Evolutionary conservation across 2,888 invertebrate species (phyloP).

Genomic region (Dendrolimus pini): DNA sequence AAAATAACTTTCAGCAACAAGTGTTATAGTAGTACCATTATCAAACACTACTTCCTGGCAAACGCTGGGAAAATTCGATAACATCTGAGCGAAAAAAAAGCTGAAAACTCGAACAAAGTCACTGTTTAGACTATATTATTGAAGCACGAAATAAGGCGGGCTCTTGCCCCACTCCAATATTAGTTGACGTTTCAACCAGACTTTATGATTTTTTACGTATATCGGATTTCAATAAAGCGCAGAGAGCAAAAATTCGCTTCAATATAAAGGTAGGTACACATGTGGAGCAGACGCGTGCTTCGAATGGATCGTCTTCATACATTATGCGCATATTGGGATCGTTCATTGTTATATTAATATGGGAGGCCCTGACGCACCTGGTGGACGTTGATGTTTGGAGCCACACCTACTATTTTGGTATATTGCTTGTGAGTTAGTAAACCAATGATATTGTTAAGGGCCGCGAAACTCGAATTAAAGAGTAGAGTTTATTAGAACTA

Average conservation of each 20-base stretch:
- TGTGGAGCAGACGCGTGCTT: background rate
- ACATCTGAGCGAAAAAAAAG: too few relatives aligned
- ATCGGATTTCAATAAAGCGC: background rate
- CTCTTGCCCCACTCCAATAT: too few relatives aligned
- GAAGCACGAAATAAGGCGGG: too few relatives aligned
- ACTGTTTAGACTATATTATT: too few relatives aligned
- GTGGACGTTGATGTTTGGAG: slow-evolving; percentile 5
- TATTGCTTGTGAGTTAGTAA: background rate
- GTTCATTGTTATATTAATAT: slow-evolving; percentile 10
- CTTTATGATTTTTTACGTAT: background rate
- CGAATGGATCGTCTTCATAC: slow-evolving; percentile 11
- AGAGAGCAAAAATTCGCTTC: slow-evolving; percentile 3
- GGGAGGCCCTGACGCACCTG: slow-evolving; percentile 10
- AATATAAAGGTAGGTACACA: slow-evolving; percentile 1
- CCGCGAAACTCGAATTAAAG: too few relatives aligned
- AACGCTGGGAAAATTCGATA: too few relatives aligned
- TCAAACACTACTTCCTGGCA: too few relatives aligned
- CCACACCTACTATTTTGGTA: background rate
- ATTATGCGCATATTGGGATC: slow-evolving; percentile 12
- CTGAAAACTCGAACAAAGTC: too few relatives aligned
- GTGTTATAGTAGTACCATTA: too few relatives aligned
- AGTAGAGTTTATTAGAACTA: too few relatives aligned
- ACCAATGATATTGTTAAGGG: too few relatives aligned
- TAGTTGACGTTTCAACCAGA: background rate
- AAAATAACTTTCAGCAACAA: too few relatives aligned